Evolutionary conservation across 2,113 vertebrate species (phyloP).

Genomic region (Lynx canadensis): DNA sequence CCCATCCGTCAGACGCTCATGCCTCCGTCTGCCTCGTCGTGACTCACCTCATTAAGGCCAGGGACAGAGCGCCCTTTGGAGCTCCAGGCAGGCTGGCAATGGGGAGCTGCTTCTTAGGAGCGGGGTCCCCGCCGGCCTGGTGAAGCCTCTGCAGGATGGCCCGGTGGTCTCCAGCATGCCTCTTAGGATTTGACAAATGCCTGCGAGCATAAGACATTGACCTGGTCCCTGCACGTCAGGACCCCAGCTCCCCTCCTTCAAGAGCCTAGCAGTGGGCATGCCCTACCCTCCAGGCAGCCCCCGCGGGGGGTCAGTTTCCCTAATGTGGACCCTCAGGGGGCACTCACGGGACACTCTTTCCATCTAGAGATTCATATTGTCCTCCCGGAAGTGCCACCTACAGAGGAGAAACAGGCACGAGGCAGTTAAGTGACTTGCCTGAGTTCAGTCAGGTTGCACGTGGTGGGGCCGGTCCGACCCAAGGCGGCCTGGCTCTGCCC

Average conservation of each 20-base stretch:
- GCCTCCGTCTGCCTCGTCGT: rapidly evolving
- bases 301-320: neutral
- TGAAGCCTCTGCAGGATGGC: neutral
- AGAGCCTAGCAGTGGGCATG: rapidly evolving
- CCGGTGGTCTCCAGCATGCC: neutral
- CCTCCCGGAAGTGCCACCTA: neutral
- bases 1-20: rapidly evolving
- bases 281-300: too few relatives aligned
- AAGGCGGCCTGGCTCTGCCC: too few relatives aligned
- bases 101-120: neutral
- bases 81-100: neutral
- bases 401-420: neutral
- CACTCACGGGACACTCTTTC: rapidly evolving
- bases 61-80: neutral
- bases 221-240: rapidly evolving
- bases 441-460: too few relatives aligned
- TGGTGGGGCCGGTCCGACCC: rapidly evolving
- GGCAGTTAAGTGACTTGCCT: neutral
- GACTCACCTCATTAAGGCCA: neutral
- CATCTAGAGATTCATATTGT: rapidly evolving
- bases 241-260: too few relatives aligned
- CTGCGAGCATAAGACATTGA: rapidly evolving
- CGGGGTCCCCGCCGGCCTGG: rapidly evolving
- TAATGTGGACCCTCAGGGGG: rapidly evolving
- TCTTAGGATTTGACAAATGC: neutral